Evolutionary conservation across 2,888 invertebrate species (phyloP).

Genomic region (Tinea pellionella): DNA sequence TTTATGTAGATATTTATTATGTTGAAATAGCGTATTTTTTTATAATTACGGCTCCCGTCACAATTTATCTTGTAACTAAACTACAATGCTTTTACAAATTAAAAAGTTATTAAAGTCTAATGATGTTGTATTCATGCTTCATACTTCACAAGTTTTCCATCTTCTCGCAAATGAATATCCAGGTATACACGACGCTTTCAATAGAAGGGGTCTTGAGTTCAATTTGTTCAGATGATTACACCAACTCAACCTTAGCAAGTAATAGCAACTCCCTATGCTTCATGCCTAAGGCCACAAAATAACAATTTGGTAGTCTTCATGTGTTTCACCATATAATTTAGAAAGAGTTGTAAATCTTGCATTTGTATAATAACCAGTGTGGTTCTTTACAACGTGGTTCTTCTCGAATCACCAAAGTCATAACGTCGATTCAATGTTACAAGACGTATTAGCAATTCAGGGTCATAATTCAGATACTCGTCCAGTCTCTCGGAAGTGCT

Average conservation of each 20-base stretch:
- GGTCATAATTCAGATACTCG: not conserved
- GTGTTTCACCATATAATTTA: not conserved
- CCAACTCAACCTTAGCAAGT: too few relatives aligned
- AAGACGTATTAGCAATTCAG: not conserved
- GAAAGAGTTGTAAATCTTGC: not conserved
- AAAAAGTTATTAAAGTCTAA: not conserved
- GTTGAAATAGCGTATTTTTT: not conserved
- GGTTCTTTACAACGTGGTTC: not conserved
- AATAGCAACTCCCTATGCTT: too few relatives aligned
- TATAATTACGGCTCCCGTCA: not conserved
- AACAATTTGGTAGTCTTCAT: too few relatives aligned
- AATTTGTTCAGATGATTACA: too few relatives aligned
- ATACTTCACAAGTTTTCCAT: not conserved
- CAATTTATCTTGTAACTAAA: not conserved
- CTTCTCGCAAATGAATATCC: not conserved
- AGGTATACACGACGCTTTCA: not conserved
- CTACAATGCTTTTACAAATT: not conserved
- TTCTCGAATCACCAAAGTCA: not conserved
- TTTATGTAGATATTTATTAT: not conserved
- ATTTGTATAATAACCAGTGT: not conserved
- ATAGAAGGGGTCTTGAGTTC: not conserved
- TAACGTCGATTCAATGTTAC: not conserved
- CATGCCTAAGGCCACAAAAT: too few relatives aligned
- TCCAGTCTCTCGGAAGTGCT: not conserved
- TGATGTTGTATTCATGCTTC: not conserved